Evolutionary conservation across 2,797 vertebrate species (phyloP).

Genomic region (Okamejei kenojei): DNA sequence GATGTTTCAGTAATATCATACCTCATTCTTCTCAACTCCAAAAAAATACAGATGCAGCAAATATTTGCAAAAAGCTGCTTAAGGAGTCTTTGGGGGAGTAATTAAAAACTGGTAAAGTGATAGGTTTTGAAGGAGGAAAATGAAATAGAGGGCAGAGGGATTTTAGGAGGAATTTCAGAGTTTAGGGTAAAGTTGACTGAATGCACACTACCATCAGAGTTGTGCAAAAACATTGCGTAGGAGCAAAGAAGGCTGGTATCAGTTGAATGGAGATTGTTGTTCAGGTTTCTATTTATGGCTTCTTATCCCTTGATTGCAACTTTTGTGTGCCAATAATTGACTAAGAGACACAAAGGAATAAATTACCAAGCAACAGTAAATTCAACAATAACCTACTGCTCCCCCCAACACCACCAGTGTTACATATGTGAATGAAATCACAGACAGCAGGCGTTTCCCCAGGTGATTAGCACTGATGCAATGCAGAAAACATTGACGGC

Average conservation of each 20-base stretch:
- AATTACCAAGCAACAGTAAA: too few species aligned
- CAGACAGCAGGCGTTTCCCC: too few species aligned
- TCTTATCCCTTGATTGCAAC: background rate
- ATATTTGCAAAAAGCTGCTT: background rate
- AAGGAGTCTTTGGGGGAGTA: too few species aligned
- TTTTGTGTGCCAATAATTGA: background rate
- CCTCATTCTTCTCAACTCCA: too few species aligned
- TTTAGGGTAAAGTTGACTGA: background rate
- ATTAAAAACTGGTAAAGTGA: background rate
- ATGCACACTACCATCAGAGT: too few species aligned
- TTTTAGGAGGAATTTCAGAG: background rate
- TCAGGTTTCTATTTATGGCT: background rate
- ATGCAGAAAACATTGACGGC: background rate
- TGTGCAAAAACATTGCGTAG: too few species aligned
- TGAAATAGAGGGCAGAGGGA: too few species aligned
- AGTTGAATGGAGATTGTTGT: background rate
- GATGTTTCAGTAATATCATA: too few species aligned
- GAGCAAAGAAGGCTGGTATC: background rate
- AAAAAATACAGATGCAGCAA: too few species aligned
- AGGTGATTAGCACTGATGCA: background rate
- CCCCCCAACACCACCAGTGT: too few species aligned
- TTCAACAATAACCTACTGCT: background rate
- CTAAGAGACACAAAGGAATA: background rate
- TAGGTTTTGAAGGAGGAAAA: background rate
- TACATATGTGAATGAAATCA: background rate